Base-by-base conservation (phyloP, 2,113 vertebrate genomes). In the Cavia porcellus region DNA sequence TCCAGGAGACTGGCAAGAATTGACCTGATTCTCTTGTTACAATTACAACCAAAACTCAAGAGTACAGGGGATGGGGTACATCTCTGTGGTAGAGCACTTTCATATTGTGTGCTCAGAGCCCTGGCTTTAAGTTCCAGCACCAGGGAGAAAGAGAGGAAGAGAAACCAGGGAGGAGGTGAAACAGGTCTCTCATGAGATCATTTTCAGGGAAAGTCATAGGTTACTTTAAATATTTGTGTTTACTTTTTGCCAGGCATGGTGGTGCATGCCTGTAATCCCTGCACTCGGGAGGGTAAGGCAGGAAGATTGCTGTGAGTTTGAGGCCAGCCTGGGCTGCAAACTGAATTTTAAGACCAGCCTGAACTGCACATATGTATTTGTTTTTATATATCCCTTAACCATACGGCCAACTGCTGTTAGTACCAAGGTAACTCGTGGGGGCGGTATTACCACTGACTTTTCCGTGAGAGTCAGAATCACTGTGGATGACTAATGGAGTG, bases 401-500 rank as follows among this genome's bases (percentile, higher is more conserved):
- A 32, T 75, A 32, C 42, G 81, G 89, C 82, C 22, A 55, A 90
- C 57, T 0, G 28, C 92, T 20, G 15, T 92, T 20, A 57, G 20
- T 72, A 52, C 68, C 28, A 15, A 30, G 79, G 35, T 62, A 70
- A 72, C 86, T 83, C 8, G 5, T 4, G 3, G 32, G 25, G 62
- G 85, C 72, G 14, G 47, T 1, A 7, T 45, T 84, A 11, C 77
- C 64, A 15, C 45, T 94, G 70, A 55, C 74, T 80, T 35, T 95
- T 94, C 86, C 84, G 30, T 68, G 84, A 83, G 64, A 74, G 90
- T 90, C 81, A 92, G 97, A 98, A 95, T 95, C 88, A 95, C 86
- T 93, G 96, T 93, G 95, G 94, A 87, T 96, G 97, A 95, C 59
- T 90, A 97, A 98, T 6, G 35, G 38, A 92, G 66, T 50, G 61